phyloP scores from a whole-genome alignment of 2,797 vertebrate genomes.

The Hoplostethus mediterraneus region DNA sequence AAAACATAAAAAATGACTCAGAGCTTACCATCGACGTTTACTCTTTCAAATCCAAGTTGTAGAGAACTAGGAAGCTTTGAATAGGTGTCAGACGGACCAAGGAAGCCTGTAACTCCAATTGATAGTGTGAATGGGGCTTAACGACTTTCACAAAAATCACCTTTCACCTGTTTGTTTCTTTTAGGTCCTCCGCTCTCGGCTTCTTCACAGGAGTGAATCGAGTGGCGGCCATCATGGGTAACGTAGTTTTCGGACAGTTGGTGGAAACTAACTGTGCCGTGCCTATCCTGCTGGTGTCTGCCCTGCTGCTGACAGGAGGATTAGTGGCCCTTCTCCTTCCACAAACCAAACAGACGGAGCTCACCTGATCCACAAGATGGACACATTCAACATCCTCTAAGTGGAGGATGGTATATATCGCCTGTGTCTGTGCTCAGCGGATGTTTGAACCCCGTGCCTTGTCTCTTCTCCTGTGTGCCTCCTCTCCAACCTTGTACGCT shows the following conservation, averaged over 20 bases:
- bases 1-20: no score
- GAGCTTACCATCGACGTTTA: no score
- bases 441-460: slow-evolving; percentile 10
- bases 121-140: no score
- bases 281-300: slow-evolving; percentile 82
- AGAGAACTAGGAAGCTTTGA: no score
- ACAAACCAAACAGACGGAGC: slow-evolving; percentile 77
- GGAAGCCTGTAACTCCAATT: no score
- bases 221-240: slow-evolving; percentile 82
- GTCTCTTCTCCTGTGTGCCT: slow-evolving; percentile 25
- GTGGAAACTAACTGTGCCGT: slow-evolving; percentile 82
- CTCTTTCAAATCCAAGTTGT: no score
- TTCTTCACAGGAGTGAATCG: slow-evolving; percentile 84
- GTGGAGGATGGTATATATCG: neutral
- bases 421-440: slow-evolving; percentile 5
- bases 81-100: no score
- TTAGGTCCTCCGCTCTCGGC: slow-evolving; percentile 84
- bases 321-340: slow-evolving; percentile 78
- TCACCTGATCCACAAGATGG: slow-evolving; percentile 58
- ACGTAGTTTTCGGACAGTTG: slow-evolving; percentile 82
- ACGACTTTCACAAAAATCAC: no score
- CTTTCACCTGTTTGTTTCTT: neutral
- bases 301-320: slow-evolving; percentile 78
- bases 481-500: neutral
- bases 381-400: neutral